Conservation (phyloP, 2,888 invertebrate species). For the Lomographa bimaculata region DNA sequence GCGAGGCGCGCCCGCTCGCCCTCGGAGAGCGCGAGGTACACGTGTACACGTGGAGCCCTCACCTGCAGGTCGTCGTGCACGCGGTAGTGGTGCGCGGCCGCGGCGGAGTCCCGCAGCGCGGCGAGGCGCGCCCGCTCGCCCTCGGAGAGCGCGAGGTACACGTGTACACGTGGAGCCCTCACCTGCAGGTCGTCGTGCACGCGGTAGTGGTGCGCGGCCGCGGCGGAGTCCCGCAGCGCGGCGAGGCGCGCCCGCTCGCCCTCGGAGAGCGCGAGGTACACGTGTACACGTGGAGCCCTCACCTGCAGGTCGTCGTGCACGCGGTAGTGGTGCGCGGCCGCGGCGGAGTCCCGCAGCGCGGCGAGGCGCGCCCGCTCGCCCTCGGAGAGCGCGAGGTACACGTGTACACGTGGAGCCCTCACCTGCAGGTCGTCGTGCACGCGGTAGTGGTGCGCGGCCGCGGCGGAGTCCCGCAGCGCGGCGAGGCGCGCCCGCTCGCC, state of each 20-base stretch:
- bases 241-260: constrained; percentile 59
- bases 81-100: constrained; percentile 90
- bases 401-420: constrained; percentile 61
- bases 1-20: constrained; percentile 59
- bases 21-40: constrained; percentile 59
- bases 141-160: constrained; percentile 62
- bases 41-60: constrained; percentile 71
- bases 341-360: constrained; percentile 82
- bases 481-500: constrained; percentile 59
- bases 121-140: constrained; percentile 59
- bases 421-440: constrained; percentile 89
- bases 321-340: constrained; percentile 90
- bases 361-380: constrained; percentile 59
- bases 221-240: constrained; percentile 82
- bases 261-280: constrained; percentile 60
- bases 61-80: constrained; percentile 89
- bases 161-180: too few species aligned
- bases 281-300: too few species aligned
- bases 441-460: constrained; percentile 90
- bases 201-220: constrained; percentile 90
- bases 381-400: constrained; percentile 57
- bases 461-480: constrained; percentile 82
- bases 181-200: constrained; percentile 89
- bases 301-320: constrained; percentile 89
- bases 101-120: constrained; percentile 82